These are phyloP conservation scores for Rhaphigaster nebulosa DNA, from an alignment of 2,888 invertebrate genomes.

Conservation along the genomic window DNA sequence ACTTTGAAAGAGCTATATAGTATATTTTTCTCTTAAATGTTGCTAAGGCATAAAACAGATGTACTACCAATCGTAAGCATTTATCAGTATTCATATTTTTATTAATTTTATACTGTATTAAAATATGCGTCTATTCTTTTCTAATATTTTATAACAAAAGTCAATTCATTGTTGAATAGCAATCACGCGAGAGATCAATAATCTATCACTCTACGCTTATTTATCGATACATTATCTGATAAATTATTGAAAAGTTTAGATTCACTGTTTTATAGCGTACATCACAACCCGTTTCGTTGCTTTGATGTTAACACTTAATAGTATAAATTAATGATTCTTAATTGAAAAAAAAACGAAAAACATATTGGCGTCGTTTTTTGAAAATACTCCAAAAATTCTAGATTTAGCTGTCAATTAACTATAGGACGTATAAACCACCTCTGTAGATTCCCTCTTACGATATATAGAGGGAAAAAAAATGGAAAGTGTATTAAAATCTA, in stretches of 20 bases:
- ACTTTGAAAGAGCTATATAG: neutral
- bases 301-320: neutral
- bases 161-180: neutral
- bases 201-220: neutral
- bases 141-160: neutral
- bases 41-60: neutral
- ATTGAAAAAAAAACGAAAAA: neutral
- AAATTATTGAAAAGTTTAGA: neutral
- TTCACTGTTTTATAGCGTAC: neutral
- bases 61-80: neutral
- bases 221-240: neutral
- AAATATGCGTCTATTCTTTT: slow-evolving; percentile 12
- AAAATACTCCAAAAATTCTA: too few species aligned
- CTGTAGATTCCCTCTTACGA: too few species aligned
- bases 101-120: neutral
- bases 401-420: too few species aligned
- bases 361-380: too few species aligned
- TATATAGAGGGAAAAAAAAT: too few species aligned
- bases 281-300: slow-evolving; percentile 46
- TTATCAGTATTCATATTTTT: neutral
- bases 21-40: neutral
- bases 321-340: neutral
- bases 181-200: neutral
- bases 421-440: too few species aligned
- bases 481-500: too few species aligned